Percentiles rank a stretch among this genome's conserved stretches.
Conservation (phyloP, 2,797 vertebrate species). For the Antrozous pallidus region DNA sequence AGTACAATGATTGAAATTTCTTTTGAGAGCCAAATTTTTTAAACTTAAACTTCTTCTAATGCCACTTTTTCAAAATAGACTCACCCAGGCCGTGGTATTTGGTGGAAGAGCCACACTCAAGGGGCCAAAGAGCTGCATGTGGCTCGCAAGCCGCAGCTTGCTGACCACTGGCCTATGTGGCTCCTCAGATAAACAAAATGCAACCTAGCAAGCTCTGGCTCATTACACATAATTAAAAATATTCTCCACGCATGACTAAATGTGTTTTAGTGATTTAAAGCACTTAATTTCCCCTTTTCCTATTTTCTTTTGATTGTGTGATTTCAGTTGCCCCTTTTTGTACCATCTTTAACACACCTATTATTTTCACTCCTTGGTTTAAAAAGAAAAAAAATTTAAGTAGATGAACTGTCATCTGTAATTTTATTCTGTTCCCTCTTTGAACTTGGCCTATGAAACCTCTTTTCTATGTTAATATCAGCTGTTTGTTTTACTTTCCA, state of each 20-base stretch:
- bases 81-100: too few relatives aligned
- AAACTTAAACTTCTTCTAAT: too few relatives aligned
- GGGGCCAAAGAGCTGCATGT: too few relatives aligned
- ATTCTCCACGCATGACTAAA: not conserved
- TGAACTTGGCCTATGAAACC: conserved; percentile 44
- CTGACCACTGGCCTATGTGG: too few relatives aligned
- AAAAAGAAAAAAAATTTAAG: not conserved
- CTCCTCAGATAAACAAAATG: not conserved
- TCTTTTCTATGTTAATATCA: conserved; percentile 44
- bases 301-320: not conserved
- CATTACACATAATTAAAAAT: not conserved
- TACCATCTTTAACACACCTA: not conserved
- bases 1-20: too few relatives aligned
- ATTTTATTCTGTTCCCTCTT: conserved; percentile 67
- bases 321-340: not conserved
- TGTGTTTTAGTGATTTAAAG: not conserved
- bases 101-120: too few relatives aligned
- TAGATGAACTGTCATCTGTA: conserved; percentile 29
- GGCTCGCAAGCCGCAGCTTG: too few relatives aligned
- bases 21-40: too few relatives aligned
- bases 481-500: conserved; percentile 65
- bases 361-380: conserved; percentile 28
- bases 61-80: too few relatives aligned
- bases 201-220: not conserved
- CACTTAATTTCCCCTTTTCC: not conserved